Evolutionary conservation across 2,113 vertebrate genomes (phyloP), one percentile per base, ranked within the genome.

Genomic region (Halichoeres trimaculatus): DNA sequence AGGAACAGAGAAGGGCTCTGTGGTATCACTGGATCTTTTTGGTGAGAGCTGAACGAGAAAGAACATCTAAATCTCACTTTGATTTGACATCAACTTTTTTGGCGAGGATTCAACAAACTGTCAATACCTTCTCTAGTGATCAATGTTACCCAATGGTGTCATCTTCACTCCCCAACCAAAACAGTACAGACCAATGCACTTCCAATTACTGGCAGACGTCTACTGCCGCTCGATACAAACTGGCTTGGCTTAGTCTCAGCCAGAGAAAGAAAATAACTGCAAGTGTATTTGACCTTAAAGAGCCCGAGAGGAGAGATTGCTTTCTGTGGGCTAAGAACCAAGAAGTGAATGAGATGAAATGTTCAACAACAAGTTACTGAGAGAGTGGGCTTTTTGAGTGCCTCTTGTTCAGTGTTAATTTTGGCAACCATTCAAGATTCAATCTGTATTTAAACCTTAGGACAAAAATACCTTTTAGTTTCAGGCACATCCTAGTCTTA

Each of bases 151-250:
- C 19, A 68, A 72, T 41, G 36, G 52, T 0, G 5, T 36, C 23
- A 45, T 58, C 64, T 74, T 26, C 1, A 1, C 54, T 45, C 4
- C 64, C 38, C 45, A 53, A 69, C 62, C 70, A 38, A 17, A 67
- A 36, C 10, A 50, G 53, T 35, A 58, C 67, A 79, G 62, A 52
- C 75, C 61, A 64, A 8, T 41, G 71, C 70, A 45, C 71, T 57
- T 76, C 48, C 62, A 76, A 71, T 78, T 72, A 78, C 47, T 58
- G 45, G 65, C 24, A 61, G 5, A 57, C 10, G 83, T 40, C 76
- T 34, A 36, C 23, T 7, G 35, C 19, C 43, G 36, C 56, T 75
- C 74, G 58, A 58, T 63, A 61, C 20, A 19, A 64, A 60, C 63
- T 51, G 43, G 50, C 30, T 20, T 51, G 54, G 58, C 16, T 71